phyloP scores from a whole-genome alignment of 1,140 invertebrate species.

The Drosophila elegans region DNA sequence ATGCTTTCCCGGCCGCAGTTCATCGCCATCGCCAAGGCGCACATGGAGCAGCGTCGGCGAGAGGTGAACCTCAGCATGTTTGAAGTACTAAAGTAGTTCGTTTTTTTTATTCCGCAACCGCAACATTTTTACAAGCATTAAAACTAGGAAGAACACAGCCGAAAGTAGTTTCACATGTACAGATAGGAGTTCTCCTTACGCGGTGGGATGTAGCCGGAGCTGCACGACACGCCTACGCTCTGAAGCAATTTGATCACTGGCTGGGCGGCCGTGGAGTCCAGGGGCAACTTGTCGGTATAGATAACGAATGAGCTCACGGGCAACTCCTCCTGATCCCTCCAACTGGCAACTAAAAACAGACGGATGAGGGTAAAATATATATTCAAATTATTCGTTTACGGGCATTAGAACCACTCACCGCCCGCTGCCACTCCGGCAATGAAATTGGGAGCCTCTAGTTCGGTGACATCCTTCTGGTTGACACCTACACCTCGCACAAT shows the following conservation, averaged over 20 bases:
- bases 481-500: slow-evolving; percentile 62
- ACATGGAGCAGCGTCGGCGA: slow-evolving; percentile 85
- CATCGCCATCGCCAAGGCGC: slow-evolving; percentile 90
- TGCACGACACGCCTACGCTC: slow-evolving; percentile 52
- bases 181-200: slow-evolving; percentile 69
- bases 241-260: slow-evolving; percentile 70
- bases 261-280: slow-evolving; percentile 65
- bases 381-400: no score
- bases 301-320: slow-evolving; percentile 62
- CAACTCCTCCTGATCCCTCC: slow-evolving; percentile 54
- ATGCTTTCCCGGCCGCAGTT: slow-evolving; percentile 91
- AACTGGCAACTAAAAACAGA: slow-evolving; percentile 63
- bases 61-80: slow-evolving; percentile 68
- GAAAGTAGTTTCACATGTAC: slow-evolving; percentile 54
- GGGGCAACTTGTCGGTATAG: slow-evolving; percentile 70
- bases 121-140: slow-evolving; percentile 30
- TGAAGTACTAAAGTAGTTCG: slow-evolving; percentile 56
- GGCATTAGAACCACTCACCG: slow-evolving; percentile 39
- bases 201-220: slow-evolving; percentile 57
- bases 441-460: slow-evolving; percentile 78
- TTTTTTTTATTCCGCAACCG: slow-evolving; percentile 44
- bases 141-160: slow-evolving; percentile 45
- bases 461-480: slow-evolving; percentile 27
- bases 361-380: not conserved
- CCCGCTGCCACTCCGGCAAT: slow-evolving; percentile 74